Evolutionary conservation across 2,888 invertebrate species (phyloP), one percentile per base, ranked within the genome.

Genomic region (Sisyra terminalis): DNA sequence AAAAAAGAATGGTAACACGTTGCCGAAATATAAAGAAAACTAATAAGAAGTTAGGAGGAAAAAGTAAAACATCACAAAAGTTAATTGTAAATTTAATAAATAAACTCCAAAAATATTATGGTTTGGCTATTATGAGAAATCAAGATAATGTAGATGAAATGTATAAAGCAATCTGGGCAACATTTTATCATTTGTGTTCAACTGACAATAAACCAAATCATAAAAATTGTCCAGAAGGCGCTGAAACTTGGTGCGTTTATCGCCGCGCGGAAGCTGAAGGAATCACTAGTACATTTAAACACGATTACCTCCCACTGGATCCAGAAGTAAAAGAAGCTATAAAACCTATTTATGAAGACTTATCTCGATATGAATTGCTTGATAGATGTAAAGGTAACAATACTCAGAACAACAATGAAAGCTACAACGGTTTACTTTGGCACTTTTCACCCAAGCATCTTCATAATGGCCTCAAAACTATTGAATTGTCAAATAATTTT

Each of bases 121-220:
- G 55, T 30, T 45, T 53, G 31, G 53, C 55, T 15, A 55, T 57
- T 39, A 18, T 51, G 13, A 16, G 50, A 16, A 39, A 56, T 45
- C 42, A 34, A 29, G 50, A 55, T 50, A 51, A 50, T 10, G 43
- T 52, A 36, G 44, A 52, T 38, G 46, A 53, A 13, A 54, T 54
- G 51, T 47, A 49, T 43, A 50, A 51, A 39, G 53, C 48, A 3
- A 50, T 54, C 18, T 54, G 52, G 53, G 53, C 52, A n/a, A 54
- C 55, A 38, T 55, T 46, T 35, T 53, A 49, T 46, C 55, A 54
- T 43, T 48, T 54, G 31, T 43, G 39, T 36, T 54, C 55, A 24
- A 56, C 54, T 5, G 49, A 56, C 46, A 47, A 54, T 37, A 51
- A 54, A 39, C 53, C 53, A 13, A 50, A 55, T 44, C 54, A 57